A percentile compares a stretch with the other conserved stretches of the same genome.
Evolutionary conservation across 2,888 invertebrate genomes (phyloP).

Genomic region (Dasypogon diadema): DNA sequence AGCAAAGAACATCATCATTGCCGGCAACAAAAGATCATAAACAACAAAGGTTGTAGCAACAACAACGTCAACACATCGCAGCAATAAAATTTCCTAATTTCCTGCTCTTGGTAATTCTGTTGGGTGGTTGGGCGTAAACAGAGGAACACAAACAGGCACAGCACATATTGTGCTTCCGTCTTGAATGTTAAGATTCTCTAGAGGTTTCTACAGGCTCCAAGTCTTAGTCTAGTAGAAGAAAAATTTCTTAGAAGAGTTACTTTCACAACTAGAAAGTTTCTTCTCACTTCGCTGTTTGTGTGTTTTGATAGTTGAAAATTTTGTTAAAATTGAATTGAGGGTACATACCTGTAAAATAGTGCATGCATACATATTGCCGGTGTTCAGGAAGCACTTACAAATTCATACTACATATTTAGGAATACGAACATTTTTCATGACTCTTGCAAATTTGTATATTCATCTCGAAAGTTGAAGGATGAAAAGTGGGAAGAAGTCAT

Average conservation of each 20-base stretch:
- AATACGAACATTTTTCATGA: too few relatives aligned
- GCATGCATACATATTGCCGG: too few relatives aligned
- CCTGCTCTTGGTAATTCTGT: constrained; percentile 30
- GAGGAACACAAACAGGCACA: constrained; percentile 19
- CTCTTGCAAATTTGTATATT: too few relatives aligned
- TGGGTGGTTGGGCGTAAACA: constrained; percentile 23
- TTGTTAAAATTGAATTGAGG: background rate
- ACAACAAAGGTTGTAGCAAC: constrained; percentile 39
- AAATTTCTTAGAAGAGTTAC: constrained; percentile 24
- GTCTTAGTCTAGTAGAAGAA: constrained; percentile 31
- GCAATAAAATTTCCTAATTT: constrained; percentile 51
- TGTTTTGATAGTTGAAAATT: background rate
- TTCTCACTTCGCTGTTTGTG: background rate
- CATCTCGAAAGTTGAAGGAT: too few relatives aligned
- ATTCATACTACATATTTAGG: too few relatives aligned
- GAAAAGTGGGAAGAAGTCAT: too few relatives aligned
- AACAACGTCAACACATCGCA: constrained; percentile 38
- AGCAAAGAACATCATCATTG: constrained; percentile 41
- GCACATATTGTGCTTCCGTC: constrained; percentile 24
- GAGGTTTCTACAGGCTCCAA: constrained; percentile 4
- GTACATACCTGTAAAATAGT: too few relatives aligned
- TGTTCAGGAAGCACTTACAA: too few relatives aligned
- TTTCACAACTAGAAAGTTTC: constrained; percentile 18
- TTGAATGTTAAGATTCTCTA: background rate
- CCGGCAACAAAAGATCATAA: constrained; percentile 44